phyloP scores from a whole-genome alignment of 1,140 invertebrate species.

The Lordiphosa collinella region DNA sequence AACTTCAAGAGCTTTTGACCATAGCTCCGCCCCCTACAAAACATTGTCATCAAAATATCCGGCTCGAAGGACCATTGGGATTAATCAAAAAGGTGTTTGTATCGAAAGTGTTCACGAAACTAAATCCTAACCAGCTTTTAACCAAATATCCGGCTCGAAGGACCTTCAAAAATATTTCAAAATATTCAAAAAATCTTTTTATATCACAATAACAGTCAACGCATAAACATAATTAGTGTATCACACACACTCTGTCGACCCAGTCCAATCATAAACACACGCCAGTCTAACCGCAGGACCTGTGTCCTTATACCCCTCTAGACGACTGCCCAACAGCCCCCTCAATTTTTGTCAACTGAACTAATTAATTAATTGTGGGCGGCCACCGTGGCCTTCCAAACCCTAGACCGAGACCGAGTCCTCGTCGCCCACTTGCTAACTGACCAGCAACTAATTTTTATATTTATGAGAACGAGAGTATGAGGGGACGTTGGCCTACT shows the following conservation, averaged over 20 bases:
- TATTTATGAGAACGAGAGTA: slow-evolving; percentile 60
- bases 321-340: slow-evolving; percentile 25
- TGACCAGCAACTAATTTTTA: slow-evolving; percentile 77
- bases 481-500: slow-evolving; percentile 57
- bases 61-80: no score
- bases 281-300: slow-evolving; percentile 39
- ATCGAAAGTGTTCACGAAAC: no score
- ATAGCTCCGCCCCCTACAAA: no score
- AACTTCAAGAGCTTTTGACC: no score
- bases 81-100: no score
- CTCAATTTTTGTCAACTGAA: slow-evolving; percentile 76
- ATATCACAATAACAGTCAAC: not conserved
- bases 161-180: no score
- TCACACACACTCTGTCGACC: slow-evolving; percentile 20
- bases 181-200: no score
- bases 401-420: slow-evolving; percentile 1
- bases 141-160: no score
- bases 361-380: slow-evolving; percentile 76
- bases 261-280: slow-evolving; percentile 65
- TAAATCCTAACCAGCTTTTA: no score
- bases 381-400: slow-evolving; percentile 50
- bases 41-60: no score
- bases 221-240: slow-evolving; percentile 33
- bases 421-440: slow-evolving; percentile 58
- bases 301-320: slow-evolving; percentile 1